These are phyloP conservation scores for Hippocampus barbouri DNA, from an alignment of 2,113 vertebrate species.

Conservation along the genomic window DNA sequence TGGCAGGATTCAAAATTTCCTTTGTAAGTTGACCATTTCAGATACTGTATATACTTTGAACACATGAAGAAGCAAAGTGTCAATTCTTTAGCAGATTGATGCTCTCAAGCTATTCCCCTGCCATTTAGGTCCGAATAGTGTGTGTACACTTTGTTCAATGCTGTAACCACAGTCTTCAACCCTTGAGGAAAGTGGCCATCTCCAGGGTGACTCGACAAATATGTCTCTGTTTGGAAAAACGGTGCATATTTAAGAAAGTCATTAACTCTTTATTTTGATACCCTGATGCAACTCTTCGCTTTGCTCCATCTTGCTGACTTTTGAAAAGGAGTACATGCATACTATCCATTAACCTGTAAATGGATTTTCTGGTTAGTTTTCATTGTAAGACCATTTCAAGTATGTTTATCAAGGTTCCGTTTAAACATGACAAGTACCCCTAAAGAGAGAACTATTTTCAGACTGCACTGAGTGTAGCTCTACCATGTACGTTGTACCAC, in stretches of 20 bases:
- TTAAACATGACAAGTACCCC: background rate
- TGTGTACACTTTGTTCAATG: conserved; percentile 18
- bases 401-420: background rate
- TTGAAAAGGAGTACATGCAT: background rate
- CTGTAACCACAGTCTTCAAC: conserved; percentile 18
- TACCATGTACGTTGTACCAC: background rate
- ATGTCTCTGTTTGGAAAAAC: conserved; percentile 24
- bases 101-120: background rate
- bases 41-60: background rate
- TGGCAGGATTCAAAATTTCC: background rate
- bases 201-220: conserved; percentile 23
- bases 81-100: background rate
- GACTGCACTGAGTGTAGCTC: background rate
- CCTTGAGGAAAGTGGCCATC: conserved; percentile 27
- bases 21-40: no score
- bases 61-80: background rate
- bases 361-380: background rate
- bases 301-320: background rate
- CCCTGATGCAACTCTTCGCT: background rate
- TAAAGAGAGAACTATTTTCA: background rate
- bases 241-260: background rate
- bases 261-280: conserved; percentile 1
- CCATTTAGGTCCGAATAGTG: conserved; percentile 16
- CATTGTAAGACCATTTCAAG: background rate
- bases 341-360: background rate